Evolutionary conservation across 92 coral and sea anemone genomes (phyloP), one percentile per base, ranked within the genome.

Genomic region (Hydrozoanthus gracilis): DNA sequence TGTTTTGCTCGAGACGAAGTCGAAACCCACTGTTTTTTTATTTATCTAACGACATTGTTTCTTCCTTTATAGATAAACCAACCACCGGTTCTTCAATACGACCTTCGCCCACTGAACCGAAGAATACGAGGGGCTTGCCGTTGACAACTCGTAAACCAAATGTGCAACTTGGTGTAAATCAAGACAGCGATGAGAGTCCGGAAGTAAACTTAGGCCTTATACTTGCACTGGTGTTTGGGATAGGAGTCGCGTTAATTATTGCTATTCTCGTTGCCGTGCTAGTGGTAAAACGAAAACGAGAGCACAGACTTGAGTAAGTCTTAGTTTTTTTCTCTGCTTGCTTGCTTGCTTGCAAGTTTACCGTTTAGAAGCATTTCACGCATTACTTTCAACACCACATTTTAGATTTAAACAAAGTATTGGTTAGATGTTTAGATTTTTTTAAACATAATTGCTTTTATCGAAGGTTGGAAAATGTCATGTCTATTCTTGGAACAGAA

Each of bases 281-380:
- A 52, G 5, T 89, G 50, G 89, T 75, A 56, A 91, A 80, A 84
- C 89, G 46, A 78, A 89, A 77, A 62, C 67, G 87, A 4, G 69
- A 91, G 39, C 93, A 88, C 7, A 76, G 78, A 71, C 91, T 95
- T 13, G 89, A 95, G 98, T 95, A 91, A 95, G 98, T 95, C 18
- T 69, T 78, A 17, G 2, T 4, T 20, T 14, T 9, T 58, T 27
- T 20, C 8, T 68, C 14, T 4, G 3, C 9, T n/a, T 68, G 15
- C 14, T n/a, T 68, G 15, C 14, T 13, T 12, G 15, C 18, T 62
- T 62, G 15, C 5, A 7, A 4, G 44, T 0, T 20, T 27, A 9
- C 27, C 4, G 44, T 20, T 27, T 27, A 27, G 39, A 27, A 27
- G 39, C 39, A 27, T 27, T 27, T 27, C 0, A 27, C 39, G 39